Conservation (phyloP, 2,797 vertebrate genomes). For the Pseudochirops cupreus region DNA sequence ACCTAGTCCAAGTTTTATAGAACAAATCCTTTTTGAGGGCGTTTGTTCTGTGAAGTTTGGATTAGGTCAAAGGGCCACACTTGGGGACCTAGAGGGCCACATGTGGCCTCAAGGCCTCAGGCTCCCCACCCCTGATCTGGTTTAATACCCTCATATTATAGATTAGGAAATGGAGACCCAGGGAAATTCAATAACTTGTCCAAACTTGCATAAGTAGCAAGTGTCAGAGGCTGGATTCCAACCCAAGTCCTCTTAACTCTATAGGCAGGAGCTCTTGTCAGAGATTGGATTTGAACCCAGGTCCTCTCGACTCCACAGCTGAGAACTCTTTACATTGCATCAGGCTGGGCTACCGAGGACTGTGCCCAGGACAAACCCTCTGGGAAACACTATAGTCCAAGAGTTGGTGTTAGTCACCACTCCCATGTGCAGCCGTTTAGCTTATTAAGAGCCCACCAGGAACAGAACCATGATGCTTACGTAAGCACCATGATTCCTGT, state of each 20-base stretch:
- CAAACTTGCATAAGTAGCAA: neutral
- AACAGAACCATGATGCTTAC: neutral
- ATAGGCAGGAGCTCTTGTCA: neutral
- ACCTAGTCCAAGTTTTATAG: too few species aligned
- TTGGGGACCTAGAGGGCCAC: too few species aligned
- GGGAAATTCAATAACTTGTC: neutral
- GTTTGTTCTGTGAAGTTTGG: too few species aligned
- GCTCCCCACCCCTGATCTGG: neutral
- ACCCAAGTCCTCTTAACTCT: neutral
- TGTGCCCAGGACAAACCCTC: neutral
- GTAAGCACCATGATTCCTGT: neutral
- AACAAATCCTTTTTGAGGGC: too few species aligned
- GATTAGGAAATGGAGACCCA: neutral
- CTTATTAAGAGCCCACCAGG: neutral
- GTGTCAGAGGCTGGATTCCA: neutral
- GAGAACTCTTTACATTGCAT: neutral
- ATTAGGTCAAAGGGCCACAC: too few species aligned
- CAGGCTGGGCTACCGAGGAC: neutral
- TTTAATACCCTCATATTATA: neutral
- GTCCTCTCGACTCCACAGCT: neutral
- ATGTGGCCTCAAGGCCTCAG: too few species aligned
- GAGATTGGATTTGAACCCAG: neutral
- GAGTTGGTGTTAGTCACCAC: neutral
- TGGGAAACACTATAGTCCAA: neutral
- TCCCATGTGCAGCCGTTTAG: neutral